Evolutionary conservation across 2,797 vertebrate species (phyloP).

Genomic region (Simalia tracyae): DNA sequence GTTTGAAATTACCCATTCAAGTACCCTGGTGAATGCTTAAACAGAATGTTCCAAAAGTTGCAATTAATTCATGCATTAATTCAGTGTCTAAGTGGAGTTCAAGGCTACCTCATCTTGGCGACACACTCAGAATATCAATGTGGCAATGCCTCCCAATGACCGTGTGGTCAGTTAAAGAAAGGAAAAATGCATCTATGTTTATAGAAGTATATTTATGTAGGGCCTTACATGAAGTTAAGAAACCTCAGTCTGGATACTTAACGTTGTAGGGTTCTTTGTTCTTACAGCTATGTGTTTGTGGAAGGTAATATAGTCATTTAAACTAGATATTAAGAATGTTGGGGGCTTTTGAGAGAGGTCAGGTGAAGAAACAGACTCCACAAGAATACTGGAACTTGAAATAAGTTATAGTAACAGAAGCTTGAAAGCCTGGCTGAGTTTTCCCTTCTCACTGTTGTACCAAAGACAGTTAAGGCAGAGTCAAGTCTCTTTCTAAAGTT

Average conservation of each 20-base stretch:
- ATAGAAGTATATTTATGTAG: background rate
- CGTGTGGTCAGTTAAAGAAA: background rate
- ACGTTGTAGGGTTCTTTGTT: background rate
- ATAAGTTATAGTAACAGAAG: background rate
- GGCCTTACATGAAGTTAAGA: background rate
- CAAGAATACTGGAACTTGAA: background rate
- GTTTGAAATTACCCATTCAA: background rate
- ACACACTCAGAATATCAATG: background rate
- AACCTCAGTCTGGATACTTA: no score
- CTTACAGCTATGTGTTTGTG: background rate
- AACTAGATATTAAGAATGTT: background rate
- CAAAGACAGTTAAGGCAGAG: background rate
- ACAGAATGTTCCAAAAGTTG: no score
- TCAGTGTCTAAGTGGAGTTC: background rate
- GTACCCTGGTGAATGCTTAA: background rate
- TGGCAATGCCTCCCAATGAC: background rate
- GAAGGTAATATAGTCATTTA: background rate
- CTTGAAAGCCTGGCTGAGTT: background rate
- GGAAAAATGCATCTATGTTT: background rate
- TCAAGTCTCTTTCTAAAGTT: background rate
- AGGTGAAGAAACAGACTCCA: background rate
- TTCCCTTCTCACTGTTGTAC: background rate
- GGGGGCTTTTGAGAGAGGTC: background rate
- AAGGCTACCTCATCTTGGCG: background rate
- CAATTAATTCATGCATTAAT: background rate